Conservation (phyloP, 1,140 invertebrate genomes). For the Oscheius sp. region DNA sequence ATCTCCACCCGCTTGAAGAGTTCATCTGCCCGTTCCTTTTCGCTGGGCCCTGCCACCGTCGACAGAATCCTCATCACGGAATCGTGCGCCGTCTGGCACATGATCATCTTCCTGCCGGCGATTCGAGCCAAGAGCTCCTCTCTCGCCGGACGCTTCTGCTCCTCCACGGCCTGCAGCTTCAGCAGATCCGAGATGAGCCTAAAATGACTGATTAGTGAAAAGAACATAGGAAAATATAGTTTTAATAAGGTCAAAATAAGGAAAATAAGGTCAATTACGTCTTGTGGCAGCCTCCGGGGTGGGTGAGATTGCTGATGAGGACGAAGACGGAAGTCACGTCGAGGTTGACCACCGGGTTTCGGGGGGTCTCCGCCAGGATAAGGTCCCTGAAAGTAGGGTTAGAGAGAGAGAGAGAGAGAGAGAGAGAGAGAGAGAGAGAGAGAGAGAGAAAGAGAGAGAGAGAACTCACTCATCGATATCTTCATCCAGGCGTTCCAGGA, state of each 20-base stretch:
- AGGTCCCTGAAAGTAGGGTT: not conserved
- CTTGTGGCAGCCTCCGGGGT: conserved; percentile 15
- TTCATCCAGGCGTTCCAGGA: too few species aligned
- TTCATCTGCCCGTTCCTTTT: not conserved
- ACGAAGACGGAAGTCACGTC: conserved; percentile 25
- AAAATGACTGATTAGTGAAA: not conserved
- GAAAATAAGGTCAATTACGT: not conserved
- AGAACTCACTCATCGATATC: not conserved
- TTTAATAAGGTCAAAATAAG: not conserved
- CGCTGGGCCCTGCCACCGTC: not conserved
- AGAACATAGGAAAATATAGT: not conserved
- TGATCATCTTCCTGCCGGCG: not conserved
- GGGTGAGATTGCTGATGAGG: conserved; percentile 14
- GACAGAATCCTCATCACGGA: not conserved
- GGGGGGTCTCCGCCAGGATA: not conserved
- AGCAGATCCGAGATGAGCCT: not conserved
- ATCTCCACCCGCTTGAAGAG: not conserved
- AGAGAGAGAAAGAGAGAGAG: too few species aligned
- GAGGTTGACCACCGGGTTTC: conserved; percentile 11
- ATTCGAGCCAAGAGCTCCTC: not conserved
- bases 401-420: too few species aligned
- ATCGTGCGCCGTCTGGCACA: not conserved
- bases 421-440: not conserved
- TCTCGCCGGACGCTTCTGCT: not conserved
- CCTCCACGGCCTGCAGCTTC: not conserved